Percentiles rank a stretch among this genome's conserved stretches.
Conservation (phyloP, 2,888 invertebrate genomes). For the Eurytoma adleriae region DNA sequence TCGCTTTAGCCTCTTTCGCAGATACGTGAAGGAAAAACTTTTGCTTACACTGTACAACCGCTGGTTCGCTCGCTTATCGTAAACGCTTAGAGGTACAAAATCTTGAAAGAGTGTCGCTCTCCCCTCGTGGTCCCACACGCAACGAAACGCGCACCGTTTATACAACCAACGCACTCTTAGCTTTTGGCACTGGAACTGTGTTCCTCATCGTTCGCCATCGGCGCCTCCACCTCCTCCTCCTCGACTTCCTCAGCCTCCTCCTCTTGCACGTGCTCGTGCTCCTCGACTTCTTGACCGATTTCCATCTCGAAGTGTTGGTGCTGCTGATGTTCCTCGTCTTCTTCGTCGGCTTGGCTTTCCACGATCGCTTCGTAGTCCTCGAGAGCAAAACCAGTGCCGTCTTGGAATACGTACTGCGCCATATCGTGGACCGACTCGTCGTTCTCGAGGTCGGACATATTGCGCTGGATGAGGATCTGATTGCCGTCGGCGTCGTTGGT, state of each 20-base stretch:
- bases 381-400: slow-evolving; percentile 63
- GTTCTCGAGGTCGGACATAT: slow-evolving; percentile 66
- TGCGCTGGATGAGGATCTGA: slow-evolving; percentile 71
- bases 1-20: slow-evolving; percentile 53
- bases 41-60: slow-evolving; percentile 53
- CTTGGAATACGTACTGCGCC: slow-evolving; percentile 68
- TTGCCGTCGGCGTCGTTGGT: slow-evolving; percentile 72
- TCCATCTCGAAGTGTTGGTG: slow-evolving; percentile 47
- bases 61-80: slow-evolving; percentile 47
- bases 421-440: slow-evolving; percentile 69
- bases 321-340: slow-evolving; percentile 47
- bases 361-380: slow-evolving; percentile 62
- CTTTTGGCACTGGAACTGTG: slow-evolving; percentile 71
- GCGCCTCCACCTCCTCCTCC: slow-evolving; percentile 9
- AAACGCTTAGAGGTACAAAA: slow-evolving; percentile 57
- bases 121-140: slow-evolving; percentile 53
- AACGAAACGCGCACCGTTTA: slow-evolving; percentile 27
- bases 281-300: slow-evolving; percentile 47
- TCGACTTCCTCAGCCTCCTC: slow-evolving; percentile 44
- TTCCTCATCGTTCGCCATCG: slow-evolving; percentile 58
- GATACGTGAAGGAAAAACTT: slow-evolving; percentile 24
- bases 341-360: slow-evolving; percentile 56
- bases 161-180: slow-evolving; percentile 62
- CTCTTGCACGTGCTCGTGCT: slow-evolving; percentile 47
- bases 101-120: slow-evolving; percentile 47